Evolutionary conservation across 2,888 invertebrate species (phyloP).

Genomic region (Leptopilina drosophilae): DNA sequence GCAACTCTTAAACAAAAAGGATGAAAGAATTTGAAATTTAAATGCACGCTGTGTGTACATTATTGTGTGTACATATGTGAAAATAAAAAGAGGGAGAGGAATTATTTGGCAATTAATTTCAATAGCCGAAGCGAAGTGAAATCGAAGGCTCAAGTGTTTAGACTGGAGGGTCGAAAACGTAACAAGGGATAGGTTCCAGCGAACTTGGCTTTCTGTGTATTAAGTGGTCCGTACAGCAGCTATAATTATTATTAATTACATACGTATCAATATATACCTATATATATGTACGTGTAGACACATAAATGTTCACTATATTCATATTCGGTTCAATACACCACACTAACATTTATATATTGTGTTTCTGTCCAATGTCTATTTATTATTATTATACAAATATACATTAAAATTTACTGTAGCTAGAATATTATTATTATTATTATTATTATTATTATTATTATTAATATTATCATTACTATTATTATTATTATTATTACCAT

Average conservation of each 20-base stretch:
- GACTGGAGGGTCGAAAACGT: constrained; percentile 26
- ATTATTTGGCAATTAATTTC: constrained; percentile 34
- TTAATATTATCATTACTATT: neutral
- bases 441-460: too few species aligned
- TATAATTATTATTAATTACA: constrained; percentile 70
- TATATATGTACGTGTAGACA: neutral
- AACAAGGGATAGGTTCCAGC: constrained; percentile 51
- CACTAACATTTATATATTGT: neutral
- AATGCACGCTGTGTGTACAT: neutral
- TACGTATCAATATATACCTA: constrained; percentile 43
- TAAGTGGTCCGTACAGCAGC: constrained; percentile 59
- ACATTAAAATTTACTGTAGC: neutral
- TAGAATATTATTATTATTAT: too few species aligned
- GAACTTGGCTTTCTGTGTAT: constrained; percentile 59
- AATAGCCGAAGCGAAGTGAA: constrained; percentile 17
- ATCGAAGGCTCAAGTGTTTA: constrained; percentile 20
- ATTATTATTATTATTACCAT: too few species aligned
- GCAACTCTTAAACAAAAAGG: too few species aligned
- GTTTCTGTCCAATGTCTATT: neutral
- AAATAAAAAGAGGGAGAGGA: neutral
- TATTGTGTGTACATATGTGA: neutral
- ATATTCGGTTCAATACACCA: constrained; percentile 37
- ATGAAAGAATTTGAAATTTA: too few species aligned
- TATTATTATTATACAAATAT: neutral
- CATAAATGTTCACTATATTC: neutral